These are phyloP conservation scores for Silurus glanis DNA, from an alignment of 2,113 vertebrate genomes.

Conservation along the genomic window DNA sequence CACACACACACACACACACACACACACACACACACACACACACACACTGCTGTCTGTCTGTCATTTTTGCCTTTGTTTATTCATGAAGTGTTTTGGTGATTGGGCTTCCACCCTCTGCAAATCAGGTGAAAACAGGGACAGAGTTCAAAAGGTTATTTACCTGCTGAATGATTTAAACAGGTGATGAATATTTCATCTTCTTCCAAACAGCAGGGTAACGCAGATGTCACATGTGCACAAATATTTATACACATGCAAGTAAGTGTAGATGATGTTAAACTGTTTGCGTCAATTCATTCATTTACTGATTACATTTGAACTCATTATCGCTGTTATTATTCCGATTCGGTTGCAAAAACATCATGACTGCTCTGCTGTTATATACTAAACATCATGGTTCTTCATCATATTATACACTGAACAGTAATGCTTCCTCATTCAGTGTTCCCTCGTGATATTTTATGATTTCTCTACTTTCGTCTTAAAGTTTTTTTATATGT, in stretches of 20 bases:
- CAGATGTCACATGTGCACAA: conserved; percentile 27
- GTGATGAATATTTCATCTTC: conserved; percentile 50
- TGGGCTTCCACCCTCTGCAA: neutral
- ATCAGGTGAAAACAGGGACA: conserved; percentile 17
- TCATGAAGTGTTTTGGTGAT: conserved; percentile 14
- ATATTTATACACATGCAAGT: conserved; percentile 1
- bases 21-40: conserved; percentile 14
- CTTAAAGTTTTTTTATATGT: neutral
- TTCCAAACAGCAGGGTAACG: conserved; percentile 4
- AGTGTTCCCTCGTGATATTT: neutral
- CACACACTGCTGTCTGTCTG: neutral
- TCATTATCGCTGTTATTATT: neutral
- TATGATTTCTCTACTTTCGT: neutral
- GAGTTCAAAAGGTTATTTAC: neutral
- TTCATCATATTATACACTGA: too few relatives aligned
- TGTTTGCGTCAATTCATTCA: neutral
- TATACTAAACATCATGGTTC: too few relatives aligned
- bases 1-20: conserved; percentile 12
- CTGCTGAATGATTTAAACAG: conserved; percentile 63
- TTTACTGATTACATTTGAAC: neutral
- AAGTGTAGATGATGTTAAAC: conserved; percentile 5
- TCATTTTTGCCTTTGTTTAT: conserved; percentile 22
- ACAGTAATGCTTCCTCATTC: too few relatives aligned
- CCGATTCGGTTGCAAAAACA: neutral
- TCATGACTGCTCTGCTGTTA: too few relatives aligned